phyloP scores from a whole-genome alignment of 2,888 invertebrate genomes.

The Mesopsocus fuscifrons region DNA sequence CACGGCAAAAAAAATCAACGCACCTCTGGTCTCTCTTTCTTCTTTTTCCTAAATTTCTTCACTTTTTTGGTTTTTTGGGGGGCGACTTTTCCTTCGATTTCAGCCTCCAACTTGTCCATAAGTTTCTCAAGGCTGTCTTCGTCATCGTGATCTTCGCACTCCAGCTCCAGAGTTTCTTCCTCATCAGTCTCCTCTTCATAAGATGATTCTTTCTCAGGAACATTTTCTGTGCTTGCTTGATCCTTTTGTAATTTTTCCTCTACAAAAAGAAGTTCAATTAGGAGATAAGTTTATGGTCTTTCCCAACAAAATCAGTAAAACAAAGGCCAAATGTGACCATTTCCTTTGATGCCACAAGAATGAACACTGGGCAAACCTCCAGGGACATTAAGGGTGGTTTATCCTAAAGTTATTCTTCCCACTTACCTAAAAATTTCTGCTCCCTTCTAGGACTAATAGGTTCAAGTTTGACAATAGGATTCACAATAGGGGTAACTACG shows the following conservation, averaged over 20 bases:
- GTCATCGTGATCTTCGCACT: conserved; percentile 8
- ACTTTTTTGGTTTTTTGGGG: neutral
- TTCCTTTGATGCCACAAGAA: too few relatives aligned
- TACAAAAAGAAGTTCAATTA: neutral
- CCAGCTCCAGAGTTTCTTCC: neutral
- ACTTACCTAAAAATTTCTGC: conserved; percentile 3
- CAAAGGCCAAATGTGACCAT: too few relatives aligned
- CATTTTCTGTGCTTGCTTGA: conserved; percentile 1
- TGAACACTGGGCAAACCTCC: too few relatives aligned
- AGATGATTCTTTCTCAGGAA: neutral
- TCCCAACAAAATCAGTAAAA: neutral
- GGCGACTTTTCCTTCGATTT: neutral
- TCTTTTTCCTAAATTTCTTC: neutral
- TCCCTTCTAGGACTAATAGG: conserved; percentile 7
- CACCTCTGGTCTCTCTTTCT: too few relatives aligned
- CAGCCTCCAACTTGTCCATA: conserved; percentile 7
- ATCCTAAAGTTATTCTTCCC: too few relatives aligned
- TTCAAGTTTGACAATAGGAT: conserved; percentile 1
- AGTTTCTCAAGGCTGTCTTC: conserved; percentile 4
- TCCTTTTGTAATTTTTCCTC: neutral
- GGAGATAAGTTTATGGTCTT: neutral
- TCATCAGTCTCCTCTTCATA: neutral
- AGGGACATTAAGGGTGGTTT: too few relatives aligned
- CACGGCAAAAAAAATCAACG: too few relatives aligned
- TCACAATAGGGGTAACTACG: neutral